phyloP scores from a whole-genome alignment of 2,888 invertebrate genomes.

The Fragum fragum region DNA sequence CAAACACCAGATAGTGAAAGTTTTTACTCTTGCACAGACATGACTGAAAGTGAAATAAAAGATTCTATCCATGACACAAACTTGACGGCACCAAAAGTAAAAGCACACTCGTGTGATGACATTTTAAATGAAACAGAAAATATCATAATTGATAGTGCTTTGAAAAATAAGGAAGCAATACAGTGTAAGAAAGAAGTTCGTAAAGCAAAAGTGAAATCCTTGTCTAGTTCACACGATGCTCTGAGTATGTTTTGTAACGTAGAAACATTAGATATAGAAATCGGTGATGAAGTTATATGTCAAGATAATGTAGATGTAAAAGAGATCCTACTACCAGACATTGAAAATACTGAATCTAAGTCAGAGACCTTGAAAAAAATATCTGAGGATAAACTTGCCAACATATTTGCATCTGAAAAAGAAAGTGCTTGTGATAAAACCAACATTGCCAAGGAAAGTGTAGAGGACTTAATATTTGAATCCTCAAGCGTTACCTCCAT shows the following conservation, averaged over 20 bases:
- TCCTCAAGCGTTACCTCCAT: not conserved
- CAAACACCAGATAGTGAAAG: conserved; percentile 32
- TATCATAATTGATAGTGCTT: conserved; percentile 17
- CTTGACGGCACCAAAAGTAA: conserved; percentile 1
- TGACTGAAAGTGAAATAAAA: conserved; percentile 30
- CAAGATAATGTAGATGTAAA: not conserved
- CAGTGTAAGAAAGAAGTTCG: conserved; percentile 52
- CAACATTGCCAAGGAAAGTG: not conserved
- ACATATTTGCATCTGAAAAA: not conserved
- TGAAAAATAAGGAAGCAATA: conserved; percentile 34
- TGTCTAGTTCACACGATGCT: conserved; percentile 70
- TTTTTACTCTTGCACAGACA: conserved; percentile 47
- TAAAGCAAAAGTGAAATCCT: conserved; percentile 61
- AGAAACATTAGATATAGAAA: conserved; percentile 36
- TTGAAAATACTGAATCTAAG: not conserved
- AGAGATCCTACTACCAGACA: not conserved
- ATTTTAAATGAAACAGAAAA: conserved; percentile 40
- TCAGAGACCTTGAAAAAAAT: not conserved
- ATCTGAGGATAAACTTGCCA: not conserved
- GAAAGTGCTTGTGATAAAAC: conserved; percentile 30
- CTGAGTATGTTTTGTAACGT: conserved; percentile 43
- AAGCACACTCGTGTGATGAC: conserved; percentile 59
- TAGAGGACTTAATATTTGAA: not conserved
- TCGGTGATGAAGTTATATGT: conserved; percentile 18
- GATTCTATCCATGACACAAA: conserved; percentile 27